These are phyloP conservation scores for Melanchra persicariae DNA, from an alignment of 2,888 invertebrate species.

Conservation along the genomic window DNA sequence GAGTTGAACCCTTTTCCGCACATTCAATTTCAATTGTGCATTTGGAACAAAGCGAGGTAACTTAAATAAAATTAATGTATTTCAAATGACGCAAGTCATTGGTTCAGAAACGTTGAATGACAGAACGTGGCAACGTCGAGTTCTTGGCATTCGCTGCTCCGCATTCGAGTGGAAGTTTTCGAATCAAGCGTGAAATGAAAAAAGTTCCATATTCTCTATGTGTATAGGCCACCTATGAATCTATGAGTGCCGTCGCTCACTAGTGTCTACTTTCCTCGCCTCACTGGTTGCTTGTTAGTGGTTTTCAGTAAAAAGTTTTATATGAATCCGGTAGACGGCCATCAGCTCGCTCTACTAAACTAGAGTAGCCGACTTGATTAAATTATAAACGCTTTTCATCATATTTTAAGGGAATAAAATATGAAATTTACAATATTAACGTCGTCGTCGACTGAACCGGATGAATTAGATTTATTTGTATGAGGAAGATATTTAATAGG, in stretches of 20 bases:
- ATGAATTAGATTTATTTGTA: neutral
- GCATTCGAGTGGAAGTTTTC: slow-evolving; percentile 77
- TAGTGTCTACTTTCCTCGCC: slow-evolving; percentile 68
- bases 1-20: slow-evolving; percentile 26
- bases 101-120: slow-evolving; percentile 63
- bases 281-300: slow-evolving; percentile 69
- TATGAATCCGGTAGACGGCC: slow-evolving; percentile 56
- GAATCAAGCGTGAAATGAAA: slow-evolving; percentile 89
- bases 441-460: neutral
- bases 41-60: slow-evolving; percentile 52
- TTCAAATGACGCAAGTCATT: slow-evolving; percentile 65
- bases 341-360: slow-evolving; percentile 54
- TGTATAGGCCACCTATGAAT: slow-evolving; percentile 69
- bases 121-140: slow-evolving; percentile 70
- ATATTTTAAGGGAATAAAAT: neutral
- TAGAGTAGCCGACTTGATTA: slow-evolving; percentile 52
- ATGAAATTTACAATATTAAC: neutral
- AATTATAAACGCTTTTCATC: slow-evolving; percentile 51
- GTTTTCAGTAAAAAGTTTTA: slow-evolving; percentile 70
- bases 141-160: slow-evolving; percentile 74
- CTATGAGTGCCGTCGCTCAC: slow-evolving; percentile 67
- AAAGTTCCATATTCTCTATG: slow-evolving; percentile 82
- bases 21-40: slow-evolving; percentile 32
- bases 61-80: slow-evolving; percentile 67
- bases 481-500: slow-evolving; percentile 5